phyloP scores from a whole-genome alignment of 2,113 vertebrate genomes.

The Eulemur rufifrons region DNA sequence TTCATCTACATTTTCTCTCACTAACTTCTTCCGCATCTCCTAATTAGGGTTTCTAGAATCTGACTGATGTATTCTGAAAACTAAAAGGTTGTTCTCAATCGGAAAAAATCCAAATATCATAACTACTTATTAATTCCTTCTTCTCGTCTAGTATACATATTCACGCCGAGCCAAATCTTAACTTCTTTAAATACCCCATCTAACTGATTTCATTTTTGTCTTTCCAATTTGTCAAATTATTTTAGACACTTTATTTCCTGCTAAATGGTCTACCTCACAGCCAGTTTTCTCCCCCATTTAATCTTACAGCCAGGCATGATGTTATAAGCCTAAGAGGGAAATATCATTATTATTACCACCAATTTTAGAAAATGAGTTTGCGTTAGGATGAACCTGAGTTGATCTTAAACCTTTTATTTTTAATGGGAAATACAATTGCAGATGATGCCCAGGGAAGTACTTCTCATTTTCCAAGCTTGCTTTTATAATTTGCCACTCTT shows the following conservation, averaged over 20 bases:
- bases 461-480: background rate
- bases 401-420: background rate
- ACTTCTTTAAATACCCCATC: background rate
- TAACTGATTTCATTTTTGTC: background rate
- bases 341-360: background rate
- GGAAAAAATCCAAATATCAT: background rate
- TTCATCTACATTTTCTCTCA: background rate
- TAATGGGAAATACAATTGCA: background rate
- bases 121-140: background rate
- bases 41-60: background rate
- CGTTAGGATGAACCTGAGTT: background rate
- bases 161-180: background rate
- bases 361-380: background rate
- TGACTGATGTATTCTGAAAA: background rate
- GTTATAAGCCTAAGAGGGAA: background rate
- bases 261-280: background rate
- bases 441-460: background rate
- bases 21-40: background rate
- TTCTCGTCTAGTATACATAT: background rate
- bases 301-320: background rate
- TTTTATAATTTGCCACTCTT: background rate
- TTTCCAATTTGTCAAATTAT: background rate
- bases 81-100: background rate
- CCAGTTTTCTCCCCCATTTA: background rate
- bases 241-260: background rate